These are phyloP conservation scores for Glaucomys volans DNA, from an alignment of 2,113 vertebrate genomes.

Conservation along the genomic window DNA sequence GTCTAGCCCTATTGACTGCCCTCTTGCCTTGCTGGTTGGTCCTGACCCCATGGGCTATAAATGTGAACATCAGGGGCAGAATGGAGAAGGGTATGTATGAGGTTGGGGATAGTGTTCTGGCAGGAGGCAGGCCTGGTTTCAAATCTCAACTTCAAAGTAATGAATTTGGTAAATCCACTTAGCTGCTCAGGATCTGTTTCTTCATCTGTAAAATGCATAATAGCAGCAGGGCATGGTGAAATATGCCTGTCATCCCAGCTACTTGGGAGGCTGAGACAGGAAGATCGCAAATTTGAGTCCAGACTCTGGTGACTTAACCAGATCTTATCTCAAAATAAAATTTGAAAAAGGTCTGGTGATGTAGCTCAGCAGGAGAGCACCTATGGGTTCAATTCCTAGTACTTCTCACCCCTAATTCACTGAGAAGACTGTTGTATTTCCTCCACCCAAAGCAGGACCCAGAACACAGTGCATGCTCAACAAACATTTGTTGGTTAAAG, in stretches of 20 bases:
- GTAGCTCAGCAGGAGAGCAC: background rate
- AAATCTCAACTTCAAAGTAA: background rate
- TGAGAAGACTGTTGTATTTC: background rate
- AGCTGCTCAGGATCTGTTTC: background rate
- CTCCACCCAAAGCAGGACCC: background rate
- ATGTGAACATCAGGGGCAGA: background rate
- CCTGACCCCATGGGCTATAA: background rate
- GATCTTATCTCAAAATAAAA: background rate
- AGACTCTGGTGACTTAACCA: background rate
- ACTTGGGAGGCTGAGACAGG: background rate
- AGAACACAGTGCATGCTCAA: background rate
- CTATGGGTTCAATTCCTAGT: background rate
- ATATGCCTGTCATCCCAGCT: background rate
- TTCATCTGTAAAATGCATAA: conserved; percentile 17
- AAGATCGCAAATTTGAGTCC: background rate
- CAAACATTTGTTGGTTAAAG: background rate
- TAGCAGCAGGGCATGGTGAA: background rate
- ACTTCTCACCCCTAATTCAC: background rate
- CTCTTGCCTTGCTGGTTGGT: background rate
- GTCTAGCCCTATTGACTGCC: background rate
- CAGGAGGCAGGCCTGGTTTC: background rate
- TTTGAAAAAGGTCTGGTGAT: background rate
- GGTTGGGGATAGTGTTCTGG: background rate
- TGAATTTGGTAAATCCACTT: conserved; percentile 5
- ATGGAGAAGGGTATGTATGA: background rate